Evolutionary conservation across 2,113 vertebrate genomes (phyloP).

Genomic region (Picathartes gymnocephalus): DNA sequence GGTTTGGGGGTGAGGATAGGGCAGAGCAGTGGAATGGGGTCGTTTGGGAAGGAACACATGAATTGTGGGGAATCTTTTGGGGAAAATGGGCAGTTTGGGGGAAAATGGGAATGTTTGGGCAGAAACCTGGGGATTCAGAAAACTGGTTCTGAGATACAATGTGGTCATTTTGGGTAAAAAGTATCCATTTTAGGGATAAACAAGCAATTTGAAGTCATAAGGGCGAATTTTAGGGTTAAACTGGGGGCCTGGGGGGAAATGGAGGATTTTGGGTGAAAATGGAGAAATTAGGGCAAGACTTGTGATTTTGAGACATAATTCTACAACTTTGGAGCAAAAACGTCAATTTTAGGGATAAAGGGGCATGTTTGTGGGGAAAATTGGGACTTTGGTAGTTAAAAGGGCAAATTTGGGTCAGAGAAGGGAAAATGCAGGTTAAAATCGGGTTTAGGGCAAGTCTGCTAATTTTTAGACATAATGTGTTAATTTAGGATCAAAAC

Average conservation of each 20-base stretch:
- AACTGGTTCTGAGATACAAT: neutral
- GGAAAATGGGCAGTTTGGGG: neutral
- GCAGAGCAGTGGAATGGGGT: neutral
- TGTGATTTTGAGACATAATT: neutral
- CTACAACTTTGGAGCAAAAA: neutral
- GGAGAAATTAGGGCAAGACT: neutral
- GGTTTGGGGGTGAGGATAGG: neutral
- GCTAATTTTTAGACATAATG: neutral
- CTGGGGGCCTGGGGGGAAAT: rapidly evolving
- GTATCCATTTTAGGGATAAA: neutral
- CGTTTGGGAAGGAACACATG: neutral
- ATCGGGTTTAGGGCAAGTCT: neutral
- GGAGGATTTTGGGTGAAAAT: neutral
- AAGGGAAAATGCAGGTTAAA: neutral
- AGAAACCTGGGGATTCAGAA: neutral
- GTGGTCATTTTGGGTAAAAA: neutral
- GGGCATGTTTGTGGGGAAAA: neutral
- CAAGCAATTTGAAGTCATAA: neutral
- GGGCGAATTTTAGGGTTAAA: neutral
- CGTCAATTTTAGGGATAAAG: neutral
- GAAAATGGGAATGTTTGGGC: neutral
- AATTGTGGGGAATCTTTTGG: too few species aligned
- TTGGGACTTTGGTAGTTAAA: neutral
- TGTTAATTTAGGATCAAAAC: neutral
- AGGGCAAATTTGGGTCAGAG: neutral